Evolutionary conservation across 1,140 invertebrate species (phyloP), one percentile per base, ranked within the genome.

Genomic region (Bilobella aurantiaca): DNA sequence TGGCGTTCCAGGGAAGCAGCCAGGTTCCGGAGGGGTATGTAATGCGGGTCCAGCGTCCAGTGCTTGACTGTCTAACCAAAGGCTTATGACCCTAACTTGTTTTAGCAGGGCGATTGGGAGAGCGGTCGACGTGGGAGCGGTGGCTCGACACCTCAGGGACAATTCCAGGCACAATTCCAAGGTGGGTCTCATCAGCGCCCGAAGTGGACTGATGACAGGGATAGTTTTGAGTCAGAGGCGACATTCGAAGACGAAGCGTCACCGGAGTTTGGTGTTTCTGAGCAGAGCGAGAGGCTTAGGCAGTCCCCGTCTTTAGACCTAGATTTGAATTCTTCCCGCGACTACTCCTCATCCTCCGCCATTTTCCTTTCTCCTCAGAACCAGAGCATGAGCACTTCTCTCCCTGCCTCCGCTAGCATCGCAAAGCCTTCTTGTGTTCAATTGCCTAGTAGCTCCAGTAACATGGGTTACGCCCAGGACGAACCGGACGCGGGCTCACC

Each of bases 381-480:
- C 73, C 69, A 64, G 46, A 68, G 64, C 66, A 70, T 68, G 69
- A 67, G 69, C 69, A 70, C 71, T 64, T 61, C 64, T 57, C 31
- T 68, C 30, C 61, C 66, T 29, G 56, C 71, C 58, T 67, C 64
- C 59, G 62, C 69, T 61, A 65, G 61, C 69, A 62, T 66, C 58
- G 31, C 64, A 28, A 58, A 64, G 34, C 59, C 65, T 59, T 59
- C 66, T 62, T 68, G 64, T 66, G 64, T 66, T 64, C 66, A 67
- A 61, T 61, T 64, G 62, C 60, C 64, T 70, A 65, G 62, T 64
- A 62, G 59, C 65, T 66, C 71, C 29, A 29, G 23, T 64, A 69
- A 53, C 63, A 42, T 63, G 57, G 67, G 62, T 34, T 42, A 31
- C 23, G 3, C 59, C 12, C 14, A 37, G 46, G 32, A 57, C 18